Conservation (phyloP, 2,888 invertebrate species). For the Cyclophora albipunctata region DNA sequence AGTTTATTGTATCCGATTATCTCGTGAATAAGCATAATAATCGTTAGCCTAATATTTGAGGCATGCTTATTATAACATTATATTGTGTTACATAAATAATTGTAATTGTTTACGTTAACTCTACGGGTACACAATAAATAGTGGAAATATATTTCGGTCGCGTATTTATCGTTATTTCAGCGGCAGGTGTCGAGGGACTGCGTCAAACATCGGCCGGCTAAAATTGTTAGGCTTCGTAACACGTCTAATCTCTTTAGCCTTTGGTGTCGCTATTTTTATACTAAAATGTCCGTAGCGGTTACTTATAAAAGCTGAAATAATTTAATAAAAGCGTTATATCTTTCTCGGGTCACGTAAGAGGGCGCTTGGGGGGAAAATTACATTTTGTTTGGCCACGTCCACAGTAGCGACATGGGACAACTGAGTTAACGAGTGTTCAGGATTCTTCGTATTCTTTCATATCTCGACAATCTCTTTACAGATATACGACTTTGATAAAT, state of each 20-base stretch:
- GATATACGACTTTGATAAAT: slow-evolving; percentile 30
- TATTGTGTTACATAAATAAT: neutral
- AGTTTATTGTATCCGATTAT: too few relatives aligned
- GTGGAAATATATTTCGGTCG: slow-evolving; percentile 4
- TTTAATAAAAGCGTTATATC: slow-evolving; percentile 72
- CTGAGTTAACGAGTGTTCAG: slow-evolving; percentile 67
- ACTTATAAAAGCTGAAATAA: slow-evolving; percentile 68
- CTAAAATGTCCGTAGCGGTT: slow-evolving; percentile 49
- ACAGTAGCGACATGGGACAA: slow-evolving; percentile 61
- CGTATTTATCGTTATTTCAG: neutral
- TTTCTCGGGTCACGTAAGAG: slow-evolving; percentile 72
- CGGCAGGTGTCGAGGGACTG: slow-evolving; percentile 9
- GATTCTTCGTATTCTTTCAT: slow-evolving; percentile 63
- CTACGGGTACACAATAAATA: neutral
- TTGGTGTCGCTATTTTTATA: slow-evolving; percentile 48
- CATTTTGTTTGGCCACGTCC: slow-evolving; percentile 72
- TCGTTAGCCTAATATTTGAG: too few relatives aligned
- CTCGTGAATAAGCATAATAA: too few relatives aligned
- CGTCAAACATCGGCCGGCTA: slow-evolving; percentile 15
- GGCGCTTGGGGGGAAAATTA: slow-evolving; percentile 67
- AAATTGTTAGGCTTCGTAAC: slow-evolving; percentile 31
- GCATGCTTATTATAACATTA: too few relatives aligned
- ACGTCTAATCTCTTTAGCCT: slow-evolving; percentile 46
- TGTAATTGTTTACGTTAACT: too few relatives aligned
- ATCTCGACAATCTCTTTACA: slow-evolving; percentile 52